Conservation (phyloP, 2,888 invertebrate genomes). For the Conomelus anceps region DNA sequence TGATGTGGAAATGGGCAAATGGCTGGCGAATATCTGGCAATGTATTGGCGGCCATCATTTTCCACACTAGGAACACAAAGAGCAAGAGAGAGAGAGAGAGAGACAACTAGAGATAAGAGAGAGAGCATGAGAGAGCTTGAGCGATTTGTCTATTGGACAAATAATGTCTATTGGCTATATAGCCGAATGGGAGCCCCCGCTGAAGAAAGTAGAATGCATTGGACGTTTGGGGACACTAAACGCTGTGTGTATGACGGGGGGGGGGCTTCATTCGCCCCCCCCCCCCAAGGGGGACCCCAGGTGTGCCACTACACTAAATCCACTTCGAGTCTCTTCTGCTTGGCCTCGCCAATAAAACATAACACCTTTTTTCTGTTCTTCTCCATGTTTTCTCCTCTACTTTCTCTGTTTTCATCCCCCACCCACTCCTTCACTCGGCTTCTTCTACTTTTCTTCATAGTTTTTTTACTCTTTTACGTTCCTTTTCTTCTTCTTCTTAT, state of each 20-base stretch:
- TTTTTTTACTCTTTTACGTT: background rate
- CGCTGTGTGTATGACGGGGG: too few species aligned
- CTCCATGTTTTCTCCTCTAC: background rate
- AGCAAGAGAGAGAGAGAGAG: background rate
- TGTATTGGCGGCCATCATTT: too few species aligned
- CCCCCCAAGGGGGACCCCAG: slow-evolving; percentile 3
- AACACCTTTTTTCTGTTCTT: background rate
- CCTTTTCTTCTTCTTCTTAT: background rate
- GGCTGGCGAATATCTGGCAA: background rate
- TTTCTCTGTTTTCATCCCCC: background rate
- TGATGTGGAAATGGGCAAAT: background rate
- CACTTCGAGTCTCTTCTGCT: background rate
- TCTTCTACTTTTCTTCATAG: too few species aligned
- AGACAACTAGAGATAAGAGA: background rate
- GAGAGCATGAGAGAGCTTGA: background rate
- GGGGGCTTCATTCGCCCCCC: background rate
- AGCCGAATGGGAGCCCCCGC: too few species aligned
- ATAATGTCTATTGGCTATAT: background rate
- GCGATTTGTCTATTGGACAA: background rate
- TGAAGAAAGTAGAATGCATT: background rate
- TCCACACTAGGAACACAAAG: background rate
- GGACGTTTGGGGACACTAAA: background rate
- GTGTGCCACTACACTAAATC: background rate
- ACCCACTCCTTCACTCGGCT: background rate
- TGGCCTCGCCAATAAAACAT: background rate